Conservation (phyloP, 2,888 invertebrate species). For the Aethes cnicana region DNA sequence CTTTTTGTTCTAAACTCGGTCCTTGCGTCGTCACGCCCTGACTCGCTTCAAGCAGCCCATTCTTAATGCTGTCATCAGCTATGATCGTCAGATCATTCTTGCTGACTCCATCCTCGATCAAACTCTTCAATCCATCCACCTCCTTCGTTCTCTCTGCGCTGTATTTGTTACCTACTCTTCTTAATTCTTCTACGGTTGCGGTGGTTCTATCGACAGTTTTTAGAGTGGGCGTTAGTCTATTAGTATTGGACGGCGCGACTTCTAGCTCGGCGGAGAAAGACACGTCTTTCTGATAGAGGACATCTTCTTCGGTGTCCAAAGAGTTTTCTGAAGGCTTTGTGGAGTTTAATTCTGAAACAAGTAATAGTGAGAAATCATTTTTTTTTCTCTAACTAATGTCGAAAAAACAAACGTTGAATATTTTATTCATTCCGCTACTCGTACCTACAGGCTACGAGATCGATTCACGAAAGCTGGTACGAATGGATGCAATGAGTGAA, state of each 20-base stretch:
- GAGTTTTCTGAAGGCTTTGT: conserved; percentile 83
- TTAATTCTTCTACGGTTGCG: conserved; percentile 39
- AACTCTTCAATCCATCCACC: conserved; percentile 66
- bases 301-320: conserved; percentile 84
- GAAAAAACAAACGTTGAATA: no score
- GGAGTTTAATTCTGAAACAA: conserved; percentile 89
- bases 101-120: conserved; percentile 74
- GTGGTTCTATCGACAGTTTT: conserved; percentile 61
- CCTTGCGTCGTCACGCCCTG: conserved; percentile 79
- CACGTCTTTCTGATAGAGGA: conserved; percentile 89
- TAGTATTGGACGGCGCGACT: conserved; percentile 75
- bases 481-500: not conserved
- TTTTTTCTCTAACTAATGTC: no score
- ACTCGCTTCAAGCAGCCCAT: conserved; percentile 43
- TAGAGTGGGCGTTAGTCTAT: conserved; percentile 65
- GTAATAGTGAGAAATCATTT: no score
- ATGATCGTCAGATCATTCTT: conserved; percentile 71
- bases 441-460: no score
- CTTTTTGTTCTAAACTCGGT: conserved; percentile 86
- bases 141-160: conserved; percentile 70
- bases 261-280: conserved; percentile 89
- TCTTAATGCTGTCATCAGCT: conserved; percentile 54
- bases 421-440: no score
- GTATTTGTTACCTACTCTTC: conserved; percentile 56
- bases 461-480: no score